Conservation (phyloP, 2,797 vertebrate genomes). For the Lemur catta region DNA sequence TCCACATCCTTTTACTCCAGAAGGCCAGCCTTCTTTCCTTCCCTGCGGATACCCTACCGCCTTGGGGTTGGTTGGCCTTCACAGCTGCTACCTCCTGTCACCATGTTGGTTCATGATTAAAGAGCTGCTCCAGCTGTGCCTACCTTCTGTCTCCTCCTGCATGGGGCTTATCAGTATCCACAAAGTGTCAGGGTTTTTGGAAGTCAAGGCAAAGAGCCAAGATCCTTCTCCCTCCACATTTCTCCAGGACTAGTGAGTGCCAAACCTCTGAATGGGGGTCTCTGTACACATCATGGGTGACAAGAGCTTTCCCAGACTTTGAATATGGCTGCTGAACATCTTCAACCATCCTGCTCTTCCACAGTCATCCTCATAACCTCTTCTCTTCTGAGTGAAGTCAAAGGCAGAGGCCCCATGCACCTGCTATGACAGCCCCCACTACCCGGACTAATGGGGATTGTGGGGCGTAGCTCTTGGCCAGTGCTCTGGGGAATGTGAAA, state of each 20-base stretch:
- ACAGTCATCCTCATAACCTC: not conserved
- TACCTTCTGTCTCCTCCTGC: not conserved
- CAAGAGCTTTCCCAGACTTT: not conserved
- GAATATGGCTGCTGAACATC: not conserved
- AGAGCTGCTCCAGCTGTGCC: constrained; percentile 14
- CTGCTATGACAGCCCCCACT: not conserved
- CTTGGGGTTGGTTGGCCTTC: not conserved
- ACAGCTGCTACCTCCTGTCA: not conserved
- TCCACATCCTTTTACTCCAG: not conserved
- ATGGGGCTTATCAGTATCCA: not conserved
- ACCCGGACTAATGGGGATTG: not conserved
- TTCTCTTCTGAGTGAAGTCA: not conserved
- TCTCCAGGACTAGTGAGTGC: not conserved
- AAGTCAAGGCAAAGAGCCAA: constrained; percentile 8
- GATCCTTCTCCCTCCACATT: not conserved
- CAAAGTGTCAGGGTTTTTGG: not conserved
- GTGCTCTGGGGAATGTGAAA: not conserved
- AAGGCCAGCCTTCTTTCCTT: not conserved
- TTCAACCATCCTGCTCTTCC: not conserved
- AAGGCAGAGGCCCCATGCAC: not conserved
- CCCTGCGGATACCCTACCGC: not conserved
- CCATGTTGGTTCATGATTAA: not conserved
- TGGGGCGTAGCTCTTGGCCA: constrained; percentile 5
- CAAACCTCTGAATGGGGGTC: not conserved
- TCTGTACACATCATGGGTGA: not conserved